A percentile compares a stretch with the other conserved stretches of the same genome.
These are phyloP conservation scores for Siniperca knerii DNA, from an alignment of 2,113 vertebrate genomes.

Conservation along the genomic window DNA sequence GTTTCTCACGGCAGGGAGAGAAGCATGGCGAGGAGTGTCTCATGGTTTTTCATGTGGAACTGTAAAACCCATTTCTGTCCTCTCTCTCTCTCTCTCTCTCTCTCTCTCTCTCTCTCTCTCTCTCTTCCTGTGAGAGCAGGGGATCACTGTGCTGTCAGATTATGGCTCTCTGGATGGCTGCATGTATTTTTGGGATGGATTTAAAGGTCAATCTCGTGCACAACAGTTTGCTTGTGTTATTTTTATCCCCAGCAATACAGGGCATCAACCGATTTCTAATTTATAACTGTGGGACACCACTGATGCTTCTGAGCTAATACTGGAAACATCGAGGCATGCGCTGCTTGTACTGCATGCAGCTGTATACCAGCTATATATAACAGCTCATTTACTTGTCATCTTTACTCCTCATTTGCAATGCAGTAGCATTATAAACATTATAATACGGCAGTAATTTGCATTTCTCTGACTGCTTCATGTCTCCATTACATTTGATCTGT, in stretches of 20 bases:
- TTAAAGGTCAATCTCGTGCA: conserved; percentile 76
- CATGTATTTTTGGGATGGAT: conserved; percentile 67
- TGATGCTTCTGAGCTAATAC: conserved; percentile 25
- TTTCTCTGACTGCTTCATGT: neutral
- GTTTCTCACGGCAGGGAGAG: conserved; percentile 33
- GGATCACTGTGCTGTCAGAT: conserved; percentile 67
- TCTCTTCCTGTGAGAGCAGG: conserved; percentile 33
- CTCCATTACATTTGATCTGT: conserved; percentile 12
- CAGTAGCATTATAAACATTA: neutral
- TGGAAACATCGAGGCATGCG: neutral
- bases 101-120: neutral
- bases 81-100: neutral
- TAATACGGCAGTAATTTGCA: neutral
- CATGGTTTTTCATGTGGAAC: conserved; percentile 54
- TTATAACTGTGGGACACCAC: conserved; percentile 30
- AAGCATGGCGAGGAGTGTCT: neutral
- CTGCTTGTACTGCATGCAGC: neutral
- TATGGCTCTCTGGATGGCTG: conserved; percentile 57
- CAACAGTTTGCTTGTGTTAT: conserved; percentile 64
- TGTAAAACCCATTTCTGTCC: conserved; percentile 46
- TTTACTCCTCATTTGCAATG: conserved; percentile 28
- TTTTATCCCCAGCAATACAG: conserved; percentile 54
- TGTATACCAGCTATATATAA: neutral
- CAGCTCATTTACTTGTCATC: neutral
- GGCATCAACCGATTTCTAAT: conserved; percentile 40